Evolutionary conservation across 2,113 vertebrate species (phyloP), one percentile per base, ranked within the genome.

Genomic region (Gasterosteus aculeatus): DNA sequence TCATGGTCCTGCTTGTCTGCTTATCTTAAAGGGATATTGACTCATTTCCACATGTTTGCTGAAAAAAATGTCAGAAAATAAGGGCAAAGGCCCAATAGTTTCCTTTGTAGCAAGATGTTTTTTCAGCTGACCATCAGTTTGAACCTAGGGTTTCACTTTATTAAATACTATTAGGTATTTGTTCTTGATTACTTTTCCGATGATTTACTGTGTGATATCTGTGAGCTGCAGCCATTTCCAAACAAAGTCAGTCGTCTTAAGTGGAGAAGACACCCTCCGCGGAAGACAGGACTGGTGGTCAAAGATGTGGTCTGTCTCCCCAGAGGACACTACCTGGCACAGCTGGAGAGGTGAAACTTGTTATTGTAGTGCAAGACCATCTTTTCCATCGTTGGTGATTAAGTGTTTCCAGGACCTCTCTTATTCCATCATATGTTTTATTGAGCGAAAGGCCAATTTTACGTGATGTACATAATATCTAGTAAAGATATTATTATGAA

Each of bases 271-370:
- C 6, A n/a, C 56, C 49, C 8, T 18, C 83, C 19, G 0, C 75
- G 75, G 38, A 87, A 35, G 64, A 77, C 19, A 0, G 69, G 81
- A 5, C 83, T 92, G 68, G 86, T 87, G 72, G 92, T 93, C 49
- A 92, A 85, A 83, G 92, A 93, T 2, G 85, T 92, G 41, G 22
- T 92, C 44, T 93, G 90, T 80, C 77, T 93, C 1, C 80, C 84
- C 16, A 78, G 75, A 71, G 76, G 69, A 2, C 70, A 73, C 12
- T 67, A 72, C 69, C n/a, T 72, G 73, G 53, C 78, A 2, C 80
- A 84, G 65, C 58, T 72, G 47, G 86, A 87, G 22, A 85, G 88
- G 92, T 92, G 54, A 77, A 49, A 38, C 12, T 19, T 29, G 41
- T 10, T 42, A 38, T 2, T 33, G 70, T 18, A 4, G 14, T 47